Base-by-base conservation (phyloP, 2,797 vertebrate genomes). In the Percopsis omiscomaycus region DNA sequence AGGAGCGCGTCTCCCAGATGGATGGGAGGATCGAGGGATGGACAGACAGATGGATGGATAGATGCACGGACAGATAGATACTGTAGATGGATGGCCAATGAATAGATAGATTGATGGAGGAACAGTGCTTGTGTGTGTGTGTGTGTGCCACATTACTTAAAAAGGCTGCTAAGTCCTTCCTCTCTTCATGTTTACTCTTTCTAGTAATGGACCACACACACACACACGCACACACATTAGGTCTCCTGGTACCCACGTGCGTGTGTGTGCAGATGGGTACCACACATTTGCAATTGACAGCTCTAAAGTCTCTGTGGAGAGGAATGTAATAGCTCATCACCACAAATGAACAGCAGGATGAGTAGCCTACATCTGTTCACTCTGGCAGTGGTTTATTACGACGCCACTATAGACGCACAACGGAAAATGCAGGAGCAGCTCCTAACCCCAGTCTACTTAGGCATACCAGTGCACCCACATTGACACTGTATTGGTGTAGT, bases 1-100 rank as follows among this genome's bases (percentile, higher is more conserved):
- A 91, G 84, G 68, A 77, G 81, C 78, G 75, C 77, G 66, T 84
- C 76, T 80, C 80, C 49, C 13, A 28, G 50, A 15, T 42, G 13
- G 58, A 27, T 29, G 45, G 45, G 46, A 47, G n/a, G 49, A 51
- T 51, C 10, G 62, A 69, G 63, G 46, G 66, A 14, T n/a, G 44
- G 67, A 78, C 58, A 62, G 58, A 56, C 30, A 63, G 61, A 8
- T 9, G 8, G 61, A 8, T 9, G 8, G 6, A 9, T 42, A 42
- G 37, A 10, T 42, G 37, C 9, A 42, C 9, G 37, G 37, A 42
- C 9, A 71, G 50, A 57, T 55, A 49, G 42, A 51, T 48, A 28
- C 48, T 71, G 59, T 14, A 54, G 64, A 58, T 27, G 22, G 49
- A 51, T 29, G 62, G 22, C 22, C 22, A 22, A 22, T 22, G 22